Base-by-base conservation (phyloP, 2,113 vertebrate species). In the Epinephelus lanceolatus region DNA sequence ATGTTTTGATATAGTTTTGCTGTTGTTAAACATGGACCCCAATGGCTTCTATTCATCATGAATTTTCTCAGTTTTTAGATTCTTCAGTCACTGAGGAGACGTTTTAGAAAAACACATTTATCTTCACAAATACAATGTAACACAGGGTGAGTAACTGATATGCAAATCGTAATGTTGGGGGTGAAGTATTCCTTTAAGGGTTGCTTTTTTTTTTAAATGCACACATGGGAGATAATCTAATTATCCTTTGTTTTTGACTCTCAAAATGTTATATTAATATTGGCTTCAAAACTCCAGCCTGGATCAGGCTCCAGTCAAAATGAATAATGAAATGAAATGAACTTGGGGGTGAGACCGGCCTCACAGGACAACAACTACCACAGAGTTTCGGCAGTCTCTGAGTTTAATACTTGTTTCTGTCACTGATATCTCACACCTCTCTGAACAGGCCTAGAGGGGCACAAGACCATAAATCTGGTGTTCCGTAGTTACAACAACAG, bases 351-450 rank as follows among this genome's bases (percentile, higher is more conserved):
- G 70, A 17, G 18, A 9, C 14, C n/a, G 7, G 27, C 19, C 7
- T 51, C 12, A 17, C 2, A 6, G 19, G 4, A 73, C 19, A 81
- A 19, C 6, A 49, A 72, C 60, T 27, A 73, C 7, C 12, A 72
- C 70, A 74, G 1, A 10, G 59, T 30, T 52, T 19, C n/a, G 60
- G 37, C 49, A 83, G 27, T 71, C 80, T 83, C 61, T n/a, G 27
- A 65, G 69, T 78, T 84, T 74, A 73, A 74, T 79, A 42, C 6
- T 1, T 55, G 66, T 63, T 73, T 72, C 7, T 55, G 55, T 71
- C 40, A 63, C 37, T n/a, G 55, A 81, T 63, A 18, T 11, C 53
- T 72, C 68, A 73, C 72, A 55, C 49, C 21, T 63, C 27, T 70
- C 53, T 76, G 15, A 61, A 68, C 21, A 51, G 42, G 42, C 62